These are phyloP conservation scores for Cordilura impudica DNA, from an alignment of 2,888 invertebrate genomes.

Conservation along the genomic window DNA sequence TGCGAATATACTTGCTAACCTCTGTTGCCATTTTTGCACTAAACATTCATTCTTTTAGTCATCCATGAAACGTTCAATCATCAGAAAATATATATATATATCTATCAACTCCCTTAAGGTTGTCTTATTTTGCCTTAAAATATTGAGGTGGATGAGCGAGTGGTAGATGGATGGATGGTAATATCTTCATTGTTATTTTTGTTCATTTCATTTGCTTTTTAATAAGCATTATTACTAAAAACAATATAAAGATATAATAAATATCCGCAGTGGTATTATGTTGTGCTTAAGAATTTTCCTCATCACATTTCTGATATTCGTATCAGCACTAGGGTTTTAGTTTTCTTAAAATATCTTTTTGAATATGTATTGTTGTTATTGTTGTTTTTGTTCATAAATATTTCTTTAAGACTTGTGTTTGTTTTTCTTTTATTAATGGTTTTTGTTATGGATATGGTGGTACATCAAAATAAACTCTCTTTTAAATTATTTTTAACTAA, in stretches of 20 bases:
- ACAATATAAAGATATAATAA: constrained; percentile 9
- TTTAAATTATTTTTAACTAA: no score
- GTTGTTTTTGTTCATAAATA: no score
- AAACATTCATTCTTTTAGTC: not conserved
- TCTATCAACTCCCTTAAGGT: constrained; percentile 9
- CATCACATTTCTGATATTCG: no score
- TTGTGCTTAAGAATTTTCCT: no score
- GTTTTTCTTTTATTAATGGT: no score
- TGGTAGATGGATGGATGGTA: not conserved
- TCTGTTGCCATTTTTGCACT: not conserved
- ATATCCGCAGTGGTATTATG: not conserved
- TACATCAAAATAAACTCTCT: no score
- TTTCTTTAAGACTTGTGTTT: no score
- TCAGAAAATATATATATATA: constrained; percentile 14
- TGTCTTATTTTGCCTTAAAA: not conserved
- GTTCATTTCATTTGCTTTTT: not conserved
- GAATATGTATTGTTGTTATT: no score
- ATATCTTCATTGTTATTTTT: not conserved
- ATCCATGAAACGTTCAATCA: constrained; percentile 14
- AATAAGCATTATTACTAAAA: constrained; percentile 24
- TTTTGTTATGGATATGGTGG: no score
- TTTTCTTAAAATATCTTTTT: no score
- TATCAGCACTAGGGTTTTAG: no score
- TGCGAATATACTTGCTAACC: not conserved
- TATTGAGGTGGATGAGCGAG: constrained; percentile 1